These are phyloP conservation scores for Drosophila infuscata DNA, from an alignment of 2,888 invertebrate species.

Conservation along the genomic window DNA sequence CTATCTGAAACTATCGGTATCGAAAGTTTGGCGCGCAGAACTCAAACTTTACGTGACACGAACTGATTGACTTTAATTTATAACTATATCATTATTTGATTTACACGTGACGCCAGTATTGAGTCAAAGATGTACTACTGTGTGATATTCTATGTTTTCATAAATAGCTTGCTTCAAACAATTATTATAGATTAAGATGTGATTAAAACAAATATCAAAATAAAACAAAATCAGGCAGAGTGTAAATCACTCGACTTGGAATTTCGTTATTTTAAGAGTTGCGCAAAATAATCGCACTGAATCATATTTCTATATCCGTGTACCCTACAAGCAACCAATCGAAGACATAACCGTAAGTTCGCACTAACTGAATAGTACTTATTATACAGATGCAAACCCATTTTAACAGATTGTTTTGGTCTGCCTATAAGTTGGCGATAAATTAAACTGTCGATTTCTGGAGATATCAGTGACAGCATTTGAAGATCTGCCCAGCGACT, in stretches of 20 bases:
- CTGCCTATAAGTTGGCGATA: not conserved
- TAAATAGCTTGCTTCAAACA: not conserved
- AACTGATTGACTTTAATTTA: slow-evolving; percentile 13
- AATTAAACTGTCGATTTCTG: slow-evolving; percentile 40
- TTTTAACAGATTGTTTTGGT: too few relatives aligned
- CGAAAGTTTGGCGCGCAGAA: slow-evolving; percentile 21
- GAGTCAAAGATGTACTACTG: not conserved
- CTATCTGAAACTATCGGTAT: not conserved
- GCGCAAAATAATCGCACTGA: slow-evolving; percentile 25
- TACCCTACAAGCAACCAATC: slow-evolving; percentile 36
- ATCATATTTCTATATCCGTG: slow-evolving; percentile 24
- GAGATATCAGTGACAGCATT: too few relatives aligned
- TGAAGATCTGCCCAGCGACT: not conserved
- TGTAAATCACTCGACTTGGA: not conserved
- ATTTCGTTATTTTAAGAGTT: slow-evolving; percentile 33
- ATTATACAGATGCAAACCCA: not conserved
- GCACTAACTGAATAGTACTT: not conserved
- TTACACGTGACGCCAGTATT: too few relatives aligned
- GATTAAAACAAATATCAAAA: not conserved
- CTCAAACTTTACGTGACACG: slow-evolving; percentile 27
- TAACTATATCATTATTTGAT: not conserved
- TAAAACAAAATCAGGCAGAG: not conserved
- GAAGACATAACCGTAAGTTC: slow-evolving; percentile 52
- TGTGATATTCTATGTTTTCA: too few relatives aligned
- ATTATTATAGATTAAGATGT: not conserved